phyloP scores from a whole-genome alignment of 2,888 invertebrate species.

The Zeuzera pyrina region DNA sequence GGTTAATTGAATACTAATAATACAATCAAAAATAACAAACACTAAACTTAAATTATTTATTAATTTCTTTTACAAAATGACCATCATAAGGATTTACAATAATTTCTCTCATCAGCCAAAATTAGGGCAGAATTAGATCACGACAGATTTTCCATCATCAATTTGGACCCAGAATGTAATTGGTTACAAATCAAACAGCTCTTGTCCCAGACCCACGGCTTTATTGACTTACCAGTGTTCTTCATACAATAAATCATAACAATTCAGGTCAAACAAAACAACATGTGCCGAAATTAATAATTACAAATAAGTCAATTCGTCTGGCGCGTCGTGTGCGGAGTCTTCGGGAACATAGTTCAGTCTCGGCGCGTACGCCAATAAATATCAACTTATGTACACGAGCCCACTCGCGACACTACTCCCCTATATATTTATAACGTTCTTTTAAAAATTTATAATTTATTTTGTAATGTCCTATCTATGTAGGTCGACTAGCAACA shows the following conservation, averaged over 20 bases:
- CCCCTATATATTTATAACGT: slow-evolving; percentile 54
- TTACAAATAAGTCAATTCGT: slow-evolving; percentile 60
- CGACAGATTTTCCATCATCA: slow-evolving; percentile 35
- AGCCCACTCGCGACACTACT: slow-evolving; percentile 47
- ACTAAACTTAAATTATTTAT: slow-evolving; percentile 70
- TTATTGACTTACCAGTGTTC: slow-evolving; percentile 73
- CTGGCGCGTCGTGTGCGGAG: slow-evolving; percentile 48
- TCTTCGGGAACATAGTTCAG: slow-evolving; percentile 39
- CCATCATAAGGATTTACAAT: slow-evolving; percentile 63
- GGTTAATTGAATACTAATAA: slow-evolving; percentile 23
- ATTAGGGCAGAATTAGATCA: slow-evolving; percentile 35
- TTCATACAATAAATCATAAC: slow-evolving; percentile 73
- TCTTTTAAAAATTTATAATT: slow-evolving; percentile 66
- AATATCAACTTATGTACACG: slow-evolving; percentile 70
- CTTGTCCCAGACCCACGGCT: slow-evolving; percentile 71
- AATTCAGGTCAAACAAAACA: slow-evolving; percentile 71
- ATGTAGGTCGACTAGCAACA: slow-evolving; percentile 43
- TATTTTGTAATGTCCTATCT: slow-evolving; percentile 70
- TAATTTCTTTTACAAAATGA: slow-evolving; percentile 66
- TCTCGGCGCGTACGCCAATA: slow-evolving; percentile 60
- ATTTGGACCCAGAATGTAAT: slow-evolving; percentile 60
- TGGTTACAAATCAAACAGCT: slow-evolving; percentile 62
- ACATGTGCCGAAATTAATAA: slow-evolving; percentile 66
- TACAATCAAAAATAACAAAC: slow-evolving; percentile 53
- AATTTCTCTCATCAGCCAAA: slow-evolving; percentile 41